Evolutionary conservation across 2,797 vertebrate genomes (phyloP), one percentile per base, ranked within the genome.

Genomic region (Coendou prehensilis): DNA sequence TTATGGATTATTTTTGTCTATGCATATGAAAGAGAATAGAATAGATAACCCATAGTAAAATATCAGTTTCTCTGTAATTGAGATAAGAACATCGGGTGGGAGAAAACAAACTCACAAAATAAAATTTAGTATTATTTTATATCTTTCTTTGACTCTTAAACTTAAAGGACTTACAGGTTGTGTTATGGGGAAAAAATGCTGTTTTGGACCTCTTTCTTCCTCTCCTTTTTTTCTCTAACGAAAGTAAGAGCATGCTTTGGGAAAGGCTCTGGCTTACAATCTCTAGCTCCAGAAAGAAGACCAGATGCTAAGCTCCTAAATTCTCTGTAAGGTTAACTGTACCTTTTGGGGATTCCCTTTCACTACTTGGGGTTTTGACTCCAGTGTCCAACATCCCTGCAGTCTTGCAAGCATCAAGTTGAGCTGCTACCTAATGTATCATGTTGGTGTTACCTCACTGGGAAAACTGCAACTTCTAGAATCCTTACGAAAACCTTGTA

Each of bases 201-300:
- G 2, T 59, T 47, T 78, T 23, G 22, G 15, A 41, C 15, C 6
- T 30, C 86, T 63, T 28, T 41, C 23, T 37, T 45, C 11, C 11
- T 4, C 14, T 76, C 3, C 13, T 45, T 52, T 82, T 78, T 57
- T 93, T 88, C 22, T 56, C 7, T 52, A 20, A 47, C 1, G 15
- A 79, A 20, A 30, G 17, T n/a, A 22, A 14, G 1, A 0, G 0
- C 28, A 33, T 14, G 14, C 28, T 20, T 4, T 20, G 5, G 30
- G 13, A 33, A 76, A 82, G 15, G 23, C 64, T 30, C n/a, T 63
- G 10, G 4, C 2, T 41, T 63, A 20, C 37, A 45, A 7, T 57
- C 26, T 26, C 13, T 13, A 28, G 30, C 2, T 64, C 14, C 33
- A 9, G 8, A n/a, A 23, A 54, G 13, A 71, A 93, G 13, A 41